These are phyloP conservation scores for Drosophila meridionalis DNA, from an alignment of 2,888 invertebrate genomes.

Conservation along the genomic window DNA sequence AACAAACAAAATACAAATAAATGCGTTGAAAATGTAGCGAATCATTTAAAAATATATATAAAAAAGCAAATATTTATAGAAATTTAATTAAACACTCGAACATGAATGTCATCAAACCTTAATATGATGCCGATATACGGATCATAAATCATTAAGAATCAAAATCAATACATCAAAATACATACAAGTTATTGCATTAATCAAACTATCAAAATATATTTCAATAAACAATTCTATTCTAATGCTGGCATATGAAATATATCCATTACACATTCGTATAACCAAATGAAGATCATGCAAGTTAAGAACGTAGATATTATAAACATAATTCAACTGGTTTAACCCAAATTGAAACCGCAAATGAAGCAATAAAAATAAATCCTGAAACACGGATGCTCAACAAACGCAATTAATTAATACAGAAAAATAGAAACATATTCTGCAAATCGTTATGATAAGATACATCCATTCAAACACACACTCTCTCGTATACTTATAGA, in stretches of 20 bases:
- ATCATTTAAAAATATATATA: constrained; percentile 19
- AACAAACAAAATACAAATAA: constrained; percentile 28
- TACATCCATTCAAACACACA: neutral
- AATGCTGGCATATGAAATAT: constrained; percentile 3
- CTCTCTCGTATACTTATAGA: constrained; percentile 24
- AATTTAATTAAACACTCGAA: constrained; percentile 23
- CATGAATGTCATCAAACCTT: constrained; percentile 12
- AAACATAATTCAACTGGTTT: no score
- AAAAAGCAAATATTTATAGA: constrained; percentile 21
- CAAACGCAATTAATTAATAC: constrained; percentile 18
- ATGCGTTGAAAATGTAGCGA: constrained; percentile 58
- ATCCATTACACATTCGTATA: neutral
- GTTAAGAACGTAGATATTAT: neutral
- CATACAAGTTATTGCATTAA: constrained; percentile 23
- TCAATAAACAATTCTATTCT: constrained; percentile 12
- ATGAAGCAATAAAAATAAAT: constrained; percentile 47
- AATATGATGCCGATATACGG: constrained; percentile 16
- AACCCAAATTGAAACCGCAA: neutral
- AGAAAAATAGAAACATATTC: neutral
- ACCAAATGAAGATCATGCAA: neutral
- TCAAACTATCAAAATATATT: constrained; percentile 26
- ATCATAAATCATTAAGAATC: constrained; percentile 49
- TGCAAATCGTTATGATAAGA: constrained; percentile 20
- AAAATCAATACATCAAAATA: constrained; percentile 51
- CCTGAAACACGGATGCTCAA: constrained; percentile 50